phyloP scores from a whole-genome alignment of 1,140 invertebrate genomes.

The Achatina immaculata region DNA sequence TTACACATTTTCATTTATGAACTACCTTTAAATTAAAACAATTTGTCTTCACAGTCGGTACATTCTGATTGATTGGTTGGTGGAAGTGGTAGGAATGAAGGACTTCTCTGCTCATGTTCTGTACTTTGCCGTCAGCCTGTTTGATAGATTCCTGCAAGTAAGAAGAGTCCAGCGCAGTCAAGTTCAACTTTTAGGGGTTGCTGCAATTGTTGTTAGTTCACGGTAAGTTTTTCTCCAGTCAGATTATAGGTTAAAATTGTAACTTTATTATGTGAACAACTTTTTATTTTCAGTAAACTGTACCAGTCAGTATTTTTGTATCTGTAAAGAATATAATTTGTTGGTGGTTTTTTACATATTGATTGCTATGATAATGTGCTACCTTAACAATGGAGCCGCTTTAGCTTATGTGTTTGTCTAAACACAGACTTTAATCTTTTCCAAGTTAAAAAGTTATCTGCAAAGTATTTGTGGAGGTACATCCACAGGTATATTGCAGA shows the following conservation, averaged over 20 bases:
- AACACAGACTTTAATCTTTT: no score
- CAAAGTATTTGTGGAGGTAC: no score
- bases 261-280: neutral
- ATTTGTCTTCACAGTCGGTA: constrained; percentile 65
- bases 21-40: no score
- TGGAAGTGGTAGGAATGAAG: constrained; percentile 70
- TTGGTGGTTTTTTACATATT: no score
- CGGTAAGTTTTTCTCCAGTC: constrained; percentile 65
- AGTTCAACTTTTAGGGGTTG: constrained; percentile 68
- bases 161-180: constrained; percentile 59
- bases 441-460: no score
- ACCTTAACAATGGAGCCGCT: no score
- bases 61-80: constrained; percentile 70
- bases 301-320: no score
- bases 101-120: constrained; percentile 64
- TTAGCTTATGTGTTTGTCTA: no score
- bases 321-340: no score
- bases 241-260: constrained; percentile 13
- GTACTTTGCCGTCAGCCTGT: constrained; percentile 67
- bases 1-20: no score
- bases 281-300: neutral
- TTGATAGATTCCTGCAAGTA: constrained; percentile 64
- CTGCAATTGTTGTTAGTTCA: constrained; percentile 69
- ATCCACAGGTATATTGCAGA: no score
- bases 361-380: no score